Evolutionary conservation across 2,797 vertebrate species (phyloP), one percentile per base, ranked within the genome.

Genomic region (Pelochelys cantorii): DNA sequence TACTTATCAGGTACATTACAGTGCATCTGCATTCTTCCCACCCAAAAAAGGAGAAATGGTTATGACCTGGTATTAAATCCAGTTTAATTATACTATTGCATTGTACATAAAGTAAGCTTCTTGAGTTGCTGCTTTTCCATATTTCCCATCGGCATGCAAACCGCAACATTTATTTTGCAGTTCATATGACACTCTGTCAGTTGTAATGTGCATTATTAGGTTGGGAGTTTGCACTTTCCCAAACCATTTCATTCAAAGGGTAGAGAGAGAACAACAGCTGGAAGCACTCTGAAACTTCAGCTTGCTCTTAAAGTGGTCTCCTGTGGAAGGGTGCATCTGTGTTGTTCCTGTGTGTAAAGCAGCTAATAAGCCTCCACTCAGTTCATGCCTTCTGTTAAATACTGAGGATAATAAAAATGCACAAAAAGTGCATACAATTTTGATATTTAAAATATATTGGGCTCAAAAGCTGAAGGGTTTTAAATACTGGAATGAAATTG

Each of bases 121-220:
- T 81, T 87, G 74, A 93, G 83, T 75, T 95, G 94, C 90, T 82
- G 88, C 74, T 96, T 96, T 55, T 88, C 78, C 55, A 2, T 95
- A 84, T 90, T 83, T 96, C 92, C 93, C 93, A 95, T 97, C 92
- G 96, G 95, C 93, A 95, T 96, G 96, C 85, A 65, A 85, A 86
- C 34, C 8, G 82, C 57, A 96, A 34, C 87, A 87, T 85, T 94
- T 74, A 90, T 96, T 96, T 96, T 88, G 34, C 94, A 93, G 37
- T 91, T 91, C 71, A 90, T 82, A 79, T 92, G 95, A 87, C 71
- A 79, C 92, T 94, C 94, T 82, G 22, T 96, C 85, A 96, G 54
- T 91, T 93, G 17, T 93, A 94, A 86, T 94, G 88, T 86, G 93
- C 34, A 81, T 95, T 85, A 92, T 90, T 90, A 90, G 87, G 27